phyloP scores from a whole-genome alignment of 1,140 invertebrate genomes.

The Drusus annulatus region DNA sequence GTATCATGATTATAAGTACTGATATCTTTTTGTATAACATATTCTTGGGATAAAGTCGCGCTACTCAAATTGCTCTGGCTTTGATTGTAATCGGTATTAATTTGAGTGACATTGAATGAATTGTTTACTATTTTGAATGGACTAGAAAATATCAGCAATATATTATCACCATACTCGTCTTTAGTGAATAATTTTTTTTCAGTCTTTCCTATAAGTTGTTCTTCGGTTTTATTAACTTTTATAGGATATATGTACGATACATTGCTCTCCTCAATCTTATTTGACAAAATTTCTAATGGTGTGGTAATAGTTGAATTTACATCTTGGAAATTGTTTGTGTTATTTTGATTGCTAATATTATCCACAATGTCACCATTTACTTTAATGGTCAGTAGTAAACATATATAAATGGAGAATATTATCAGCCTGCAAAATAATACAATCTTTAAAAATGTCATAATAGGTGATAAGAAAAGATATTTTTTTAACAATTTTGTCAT shows the following conservation, averaged over 20 bases:
- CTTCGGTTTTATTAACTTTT: slow-evolving; percentile 23
- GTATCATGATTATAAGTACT: neutral
- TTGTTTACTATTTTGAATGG: neutral
- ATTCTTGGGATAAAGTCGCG: neutral
- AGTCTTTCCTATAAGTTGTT: neutral
- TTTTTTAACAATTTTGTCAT: no score
- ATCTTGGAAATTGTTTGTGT: neutral
- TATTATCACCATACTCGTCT: slow-evolving; percentile 3
- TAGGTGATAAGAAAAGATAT: no score
- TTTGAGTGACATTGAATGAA: neutral
- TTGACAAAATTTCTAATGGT: neutral
- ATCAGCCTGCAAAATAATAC: no score
- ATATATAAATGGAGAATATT: no score
- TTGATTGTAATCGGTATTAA: neutral
- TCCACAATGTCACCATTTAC: neutral
- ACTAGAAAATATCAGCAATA: slow-evolving; percentile 14
- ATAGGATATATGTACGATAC: slow-evolving; percentile 27
- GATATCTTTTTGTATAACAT: neutral
- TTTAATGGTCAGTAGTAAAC: no score
- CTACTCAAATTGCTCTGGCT: neutral
- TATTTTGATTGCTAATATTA: neutral
- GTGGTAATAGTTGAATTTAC: neutral
- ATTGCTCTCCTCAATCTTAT: slow-evolving; percentile 2
- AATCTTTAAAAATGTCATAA: no score
- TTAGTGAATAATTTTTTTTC: slow-evolving; percentile 23